Base-by-base conservation (phyloP, 1,140 invertebrate genomes). In the Hyles vespertilio region DNA sequence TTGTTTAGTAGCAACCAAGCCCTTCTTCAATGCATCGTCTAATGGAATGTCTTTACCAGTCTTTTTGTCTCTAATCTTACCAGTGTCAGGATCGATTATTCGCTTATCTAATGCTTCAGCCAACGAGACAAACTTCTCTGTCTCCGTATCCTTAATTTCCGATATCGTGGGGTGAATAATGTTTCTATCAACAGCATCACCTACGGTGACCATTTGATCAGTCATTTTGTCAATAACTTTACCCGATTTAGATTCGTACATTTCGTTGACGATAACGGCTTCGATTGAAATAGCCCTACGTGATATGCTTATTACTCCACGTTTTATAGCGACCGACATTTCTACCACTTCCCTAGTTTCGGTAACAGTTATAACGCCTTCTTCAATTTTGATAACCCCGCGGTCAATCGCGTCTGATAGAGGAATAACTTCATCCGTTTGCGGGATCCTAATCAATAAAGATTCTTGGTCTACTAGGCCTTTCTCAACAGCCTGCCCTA, bases 121-220 rank as follows among this genome's bases (percentile, higher is more conserved):
- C 12, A 95, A 80, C n/a, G 93, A 91, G 2, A 95, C 80, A 70
- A 93, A 94, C 57, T 91, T 91, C 54, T 94, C 92, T 51, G 91
- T 92, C 72, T 92, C 92, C 0, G 93, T 93, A 75, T 97, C 95
- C 80, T 94, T 94, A 68, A 95, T 94, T 79, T 95, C 92, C n/a
- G 94, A 95, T 64, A 96, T 95, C 62, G 94, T 94, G 3, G 94
- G 92, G 89, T 97, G 94, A 34, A 98, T 91, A 53, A 98, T 92
- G 62, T 94, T 93, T 75, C 94, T 92, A 72, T 93, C 92, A 46
- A 97, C 92, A 9, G 95, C 94, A 75, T 96, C 95, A 65, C 93
- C 90, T 11, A 97, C 83, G 64, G 92, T 90, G 5, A 96, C 90
- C 51, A 91, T 83, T 81, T 94, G 92, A 65, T 93, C 92, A 3